Evolutionary conservation across 1,140 invertebrate species (phyloP), one percentile per base, ranked within the genome.

Genomic region (Drosophila rufa): DNA sequence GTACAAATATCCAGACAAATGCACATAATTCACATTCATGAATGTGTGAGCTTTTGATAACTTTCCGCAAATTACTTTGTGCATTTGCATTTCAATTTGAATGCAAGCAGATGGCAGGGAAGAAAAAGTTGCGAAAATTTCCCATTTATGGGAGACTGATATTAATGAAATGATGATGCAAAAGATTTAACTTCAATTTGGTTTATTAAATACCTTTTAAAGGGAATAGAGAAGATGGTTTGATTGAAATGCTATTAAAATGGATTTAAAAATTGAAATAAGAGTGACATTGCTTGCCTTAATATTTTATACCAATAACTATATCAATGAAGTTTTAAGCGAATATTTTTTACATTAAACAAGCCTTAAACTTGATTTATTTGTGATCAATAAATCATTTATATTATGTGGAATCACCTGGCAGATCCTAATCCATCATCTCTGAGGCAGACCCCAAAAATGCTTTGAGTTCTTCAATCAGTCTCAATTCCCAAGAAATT

Each of bases 11-110:
- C 48, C 47, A 43, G 55, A 15, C 42, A 47, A 61, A 68, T 60
- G 36, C 53, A 43, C 19, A 61, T 47, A 30, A 33, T 53, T 82
- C 40, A 25, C 45, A 55, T 65, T 46, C 55, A 55, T 74, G 53
- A 27, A 30, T 64, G 15, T 76, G 42, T 25, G 60, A 80, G 53
- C 57, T 47, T 64, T 85, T 78, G 36, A 80, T 65, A 82, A 82
- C 83, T 74, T 70, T 84, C 55, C 67, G 14, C 25, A 53, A 79
- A 79, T 69, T 76, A 82, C 78, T 80, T 67, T 84, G 82, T 84
- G 51, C 36, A 38, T 56, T 56, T 56, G 19, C 36, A 60, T 84
- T 85, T 85, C 65, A 80, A 85, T 78, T 85, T 65, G 50, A 70
- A 40, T 45, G 40, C 56, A 30, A 47, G 42, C 22, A 47, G 12